Conservation (phyloP, 2,797 vertebrate species). For the Rhynchotus rufescens region DNA sequence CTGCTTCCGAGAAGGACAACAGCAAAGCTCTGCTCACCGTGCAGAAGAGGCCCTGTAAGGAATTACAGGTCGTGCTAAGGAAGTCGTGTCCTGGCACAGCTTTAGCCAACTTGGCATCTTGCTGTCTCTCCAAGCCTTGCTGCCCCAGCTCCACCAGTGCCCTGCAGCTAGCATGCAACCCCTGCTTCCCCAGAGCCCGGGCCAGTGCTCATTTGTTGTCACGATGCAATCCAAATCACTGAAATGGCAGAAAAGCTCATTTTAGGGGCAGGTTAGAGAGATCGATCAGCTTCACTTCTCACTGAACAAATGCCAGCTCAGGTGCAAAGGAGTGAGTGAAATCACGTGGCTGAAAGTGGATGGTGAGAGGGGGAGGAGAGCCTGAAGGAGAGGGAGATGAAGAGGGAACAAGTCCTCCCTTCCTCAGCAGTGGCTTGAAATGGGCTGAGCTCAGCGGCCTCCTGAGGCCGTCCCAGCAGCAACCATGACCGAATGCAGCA, state of each 20-base stretch:
- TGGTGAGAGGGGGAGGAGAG: neutral
- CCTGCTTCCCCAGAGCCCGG: neutral
- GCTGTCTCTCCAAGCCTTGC: neutral
- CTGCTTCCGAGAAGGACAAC: neutral
- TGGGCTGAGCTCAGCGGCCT: neutral
- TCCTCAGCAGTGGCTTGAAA: accelerated
- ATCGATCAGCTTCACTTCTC: accelerated
- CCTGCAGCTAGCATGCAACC: neutral
- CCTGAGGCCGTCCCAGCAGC: accelerated
- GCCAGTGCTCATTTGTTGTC: neutral
- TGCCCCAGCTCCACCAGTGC: too few species aligned
- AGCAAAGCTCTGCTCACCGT: neutral
- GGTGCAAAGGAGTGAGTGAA: neutral
- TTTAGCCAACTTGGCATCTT: neutral
- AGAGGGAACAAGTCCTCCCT: neutral
- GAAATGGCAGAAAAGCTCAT: neutral
- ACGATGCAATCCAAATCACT: accelerated
- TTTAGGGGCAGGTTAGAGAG: neutral
- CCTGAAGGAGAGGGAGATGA: neutral
- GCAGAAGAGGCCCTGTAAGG: accelerated
- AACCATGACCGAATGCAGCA: accelerated
- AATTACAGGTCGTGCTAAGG: accelerated
- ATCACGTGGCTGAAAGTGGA: neutral
- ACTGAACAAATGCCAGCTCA: neutral
- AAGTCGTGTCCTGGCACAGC: accelerated